Percentiles rank a stretch among this genome's conserved stretches.
Evolutionary conservation across 37 sponge, comb jelly and placozoan genomes (phyloP).

Genomic region (Ianthella basta): DNA sequence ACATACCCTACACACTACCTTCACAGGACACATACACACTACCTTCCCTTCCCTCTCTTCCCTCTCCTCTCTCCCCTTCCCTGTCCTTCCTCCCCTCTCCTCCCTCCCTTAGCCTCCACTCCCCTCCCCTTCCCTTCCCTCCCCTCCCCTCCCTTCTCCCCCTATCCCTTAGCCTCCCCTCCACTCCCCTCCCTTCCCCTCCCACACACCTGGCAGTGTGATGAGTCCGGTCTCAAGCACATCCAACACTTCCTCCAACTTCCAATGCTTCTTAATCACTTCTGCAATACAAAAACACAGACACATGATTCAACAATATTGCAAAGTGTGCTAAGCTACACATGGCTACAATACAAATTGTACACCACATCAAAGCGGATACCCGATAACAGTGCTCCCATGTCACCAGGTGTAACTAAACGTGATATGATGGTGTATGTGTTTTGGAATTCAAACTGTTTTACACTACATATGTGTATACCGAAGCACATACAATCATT

Average conservation of each 20-base stretch:
- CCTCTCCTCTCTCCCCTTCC: neutral
- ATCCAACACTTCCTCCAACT: conserved; percentile 54
- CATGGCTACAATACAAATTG: no score
- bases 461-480: no score
- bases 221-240: conserved; percentile 39
- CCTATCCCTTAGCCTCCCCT: neutral
- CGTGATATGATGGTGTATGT: no score
- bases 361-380: no score
- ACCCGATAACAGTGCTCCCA: no score
- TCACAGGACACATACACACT: neutral
- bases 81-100: neutral
- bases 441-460: no score
- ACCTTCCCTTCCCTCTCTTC: neutral
- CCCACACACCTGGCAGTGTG: conserved; percentile 43
- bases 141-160: neutral
- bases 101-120: neutral
- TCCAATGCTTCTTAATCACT: conserved; percentile 54
- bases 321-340: neutral
- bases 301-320: neutral
- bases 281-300: neutral
- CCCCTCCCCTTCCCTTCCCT: neutral
- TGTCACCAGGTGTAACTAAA: no score
- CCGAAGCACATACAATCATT: no score
- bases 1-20: neutral
- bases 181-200: neutral